Percentiles rank a stretch among this genome's conserved stretches.
These are phyloP conservation scores for Eunapius fragilis DNA, from an alignment of 37 sponge, comb jelly and placozoan species.

Conservation along the genomic window DNA sequence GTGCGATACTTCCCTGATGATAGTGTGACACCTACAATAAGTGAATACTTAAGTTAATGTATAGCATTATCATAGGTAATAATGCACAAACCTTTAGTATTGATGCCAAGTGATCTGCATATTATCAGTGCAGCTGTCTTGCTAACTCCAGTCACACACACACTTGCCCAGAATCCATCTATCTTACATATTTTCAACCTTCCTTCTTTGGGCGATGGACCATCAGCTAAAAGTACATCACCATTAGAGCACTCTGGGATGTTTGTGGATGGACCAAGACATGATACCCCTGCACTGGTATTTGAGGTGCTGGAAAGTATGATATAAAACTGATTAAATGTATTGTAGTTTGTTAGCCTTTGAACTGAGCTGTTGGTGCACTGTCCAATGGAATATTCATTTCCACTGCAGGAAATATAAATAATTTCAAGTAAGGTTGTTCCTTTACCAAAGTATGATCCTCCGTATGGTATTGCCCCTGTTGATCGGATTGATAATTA, in stretches of 20 bases:
- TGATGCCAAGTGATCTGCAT: not conserved
- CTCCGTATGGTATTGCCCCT: not conserved
- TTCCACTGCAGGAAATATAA: not conserved
- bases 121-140: not conserved
- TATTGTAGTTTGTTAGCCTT: not conserved
- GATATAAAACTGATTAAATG: not conserved
- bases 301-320: not conserved
- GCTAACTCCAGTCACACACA: not conserved
- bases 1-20: not conserved
- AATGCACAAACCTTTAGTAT: not conserved
- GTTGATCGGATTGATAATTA: too few species aligned
- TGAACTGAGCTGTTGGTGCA: not conserved
- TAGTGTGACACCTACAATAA: not conserved
- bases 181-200: not conserved
- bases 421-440: not conserved
- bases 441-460: not conserved
- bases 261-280: not conserved
- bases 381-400: not conserved
- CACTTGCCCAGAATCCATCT: not conserved
- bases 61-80: too few species aligned
- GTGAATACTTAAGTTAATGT: too few species aligned
- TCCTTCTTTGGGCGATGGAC: not conserved
- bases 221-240: not conserved
- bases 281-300: not conserved
- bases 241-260: not conserved